A percentile compares a stretch with the other conserved stretches of the same genome.
Evolutionary conservation across 2,888 invertebrate genomes (phyloP).

Genomic region (Smittia aterrima): DNA sequence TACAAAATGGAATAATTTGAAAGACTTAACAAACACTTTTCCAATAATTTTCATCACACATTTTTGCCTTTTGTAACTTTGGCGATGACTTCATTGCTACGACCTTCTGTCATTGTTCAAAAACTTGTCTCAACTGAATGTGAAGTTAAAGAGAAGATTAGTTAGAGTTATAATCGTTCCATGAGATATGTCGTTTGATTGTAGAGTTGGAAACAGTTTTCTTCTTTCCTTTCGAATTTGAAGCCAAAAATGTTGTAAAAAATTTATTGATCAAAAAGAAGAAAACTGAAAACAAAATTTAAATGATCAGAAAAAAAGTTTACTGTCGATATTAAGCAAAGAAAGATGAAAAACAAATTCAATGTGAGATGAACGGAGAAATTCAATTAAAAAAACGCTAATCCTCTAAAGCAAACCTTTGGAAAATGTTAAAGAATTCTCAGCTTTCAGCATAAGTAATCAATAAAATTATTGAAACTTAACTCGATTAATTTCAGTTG

Average conservation of each 20-base stretch:
- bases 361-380: not conserved
- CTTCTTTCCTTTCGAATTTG: not conserved
- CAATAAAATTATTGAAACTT: constrained; percentile 10
- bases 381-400: not conserved
- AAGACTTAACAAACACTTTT: no score
- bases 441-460: not conserved
- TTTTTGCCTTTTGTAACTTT: not conserved
- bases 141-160: not conserved
- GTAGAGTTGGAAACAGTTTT: not conserved
- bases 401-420: not conserved
- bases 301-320: not conserved
- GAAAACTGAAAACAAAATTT: not conserved
- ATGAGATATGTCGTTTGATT: not conserved
- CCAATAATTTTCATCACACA: not conserved
- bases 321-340: not conserved
- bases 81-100: no score
- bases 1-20: no score
- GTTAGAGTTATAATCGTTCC: not conserved
- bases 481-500: not conserved
- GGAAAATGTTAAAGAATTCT: not conserved
- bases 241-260: not conserved
- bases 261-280: not conserved
- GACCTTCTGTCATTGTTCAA: constrained; percentile 2
- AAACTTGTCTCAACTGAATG: not conserved
- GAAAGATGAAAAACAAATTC: not conserved